A percentile compares a stretch with the other conserved stretches of the same genome.
These are phyloP conservation scores for Acipenser oxyrinchus DNA, from an alignment of 2,797 vertebrate species.

Conservation along the genomic window DNA sequence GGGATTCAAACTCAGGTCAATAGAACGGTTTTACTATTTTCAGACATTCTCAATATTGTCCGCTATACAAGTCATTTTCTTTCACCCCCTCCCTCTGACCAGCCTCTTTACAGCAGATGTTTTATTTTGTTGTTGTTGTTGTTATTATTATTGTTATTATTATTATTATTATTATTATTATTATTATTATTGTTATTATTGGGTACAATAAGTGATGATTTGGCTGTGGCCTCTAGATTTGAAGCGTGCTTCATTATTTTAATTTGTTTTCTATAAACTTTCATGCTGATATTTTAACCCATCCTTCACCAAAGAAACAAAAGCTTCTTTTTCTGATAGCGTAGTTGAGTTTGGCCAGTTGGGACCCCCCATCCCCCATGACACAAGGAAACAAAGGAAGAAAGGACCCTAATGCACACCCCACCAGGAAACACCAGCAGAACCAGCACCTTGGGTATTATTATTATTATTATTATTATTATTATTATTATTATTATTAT, in stretches of 20 bases:
- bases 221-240: background rate
- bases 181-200: background rate
- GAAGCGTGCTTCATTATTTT: constrained; percentile 31
- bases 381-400: background rate
- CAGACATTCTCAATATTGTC: constrained; percentile 43
- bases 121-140: background rate
- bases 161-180: background rate
- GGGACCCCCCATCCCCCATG: background rate
- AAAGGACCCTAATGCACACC: no score
- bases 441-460: no score
- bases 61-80: constrained; percentile 23
- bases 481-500: no score
- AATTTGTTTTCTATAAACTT: constrained; percentile 17
- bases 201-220: background rate
- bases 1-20: constrained; percentile 68
- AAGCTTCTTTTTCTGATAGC: no score
- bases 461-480: no score
- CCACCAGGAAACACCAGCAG: no score
- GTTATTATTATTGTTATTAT: no score
- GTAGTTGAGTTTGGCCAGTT: no score
- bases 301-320: no score
- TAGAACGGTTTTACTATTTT: constrained; percentile 57
- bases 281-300: no score
- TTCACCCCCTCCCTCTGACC: constrained; percentile 17
- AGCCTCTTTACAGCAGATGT: constrained; percentile 10